phyloP scores from a whole-genome alignment of 1,140 invertebrate species.

The Diprion similis region DNA sequence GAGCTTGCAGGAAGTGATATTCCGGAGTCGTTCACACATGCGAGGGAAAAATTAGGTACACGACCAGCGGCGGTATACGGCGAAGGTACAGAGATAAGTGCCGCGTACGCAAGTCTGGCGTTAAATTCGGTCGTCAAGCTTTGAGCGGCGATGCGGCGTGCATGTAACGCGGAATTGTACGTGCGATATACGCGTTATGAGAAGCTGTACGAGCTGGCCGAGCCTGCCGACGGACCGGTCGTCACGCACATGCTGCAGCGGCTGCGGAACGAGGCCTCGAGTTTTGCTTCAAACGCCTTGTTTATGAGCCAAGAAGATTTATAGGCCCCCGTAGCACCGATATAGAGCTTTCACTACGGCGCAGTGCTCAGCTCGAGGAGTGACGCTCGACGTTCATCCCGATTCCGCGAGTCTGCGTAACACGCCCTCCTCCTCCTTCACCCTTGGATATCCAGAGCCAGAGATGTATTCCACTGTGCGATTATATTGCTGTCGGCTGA shows the following conservation, averaged over 20 bases:
- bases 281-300: slow-evolving; percentile 58
- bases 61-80: too few relatives aligned
- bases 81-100: too few relatives aligned
- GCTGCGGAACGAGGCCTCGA: slow-evolving; percentile 21
- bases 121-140: slow-evolving; percentile 49
- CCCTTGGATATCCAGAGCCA: not conserved
- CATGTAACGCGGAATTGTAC: too few relatives aligned
- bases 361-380: slow-evolving; percentile 17
- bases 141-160: slow-evolving; percentile 23
- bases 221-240: slow-evolving; percentile 24
- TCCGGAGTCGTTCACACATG: too few relatives aligned
- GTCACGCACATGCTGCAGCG: slow-evolving; percentile 54
- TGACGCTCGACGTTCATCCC: not conserved
- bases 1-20: too few relatives aligned
- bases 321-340: slow-evolving; percentile 41
- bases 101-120: slow-evolving; percentile 36
- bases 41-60: too few relatives aligned
- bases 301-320: slow-evolving; percentile 59
- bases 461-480: not conserved
- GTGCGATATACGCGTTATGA: too few relatives aligned
- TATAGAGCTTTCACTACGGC: slow-evolving; percentile 24
- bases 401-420: not conserved
- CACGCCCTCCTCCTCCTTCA: too few relatives aligned
- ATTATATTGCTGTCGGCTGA: too few relatives aligned
- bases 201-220: too few relatives aligned